These are phyloP conservation scores for Dicyrtomina minuta DNA, from an alignment of 2,888 invertebrate species.

Conservation along the genomic window DNA sequence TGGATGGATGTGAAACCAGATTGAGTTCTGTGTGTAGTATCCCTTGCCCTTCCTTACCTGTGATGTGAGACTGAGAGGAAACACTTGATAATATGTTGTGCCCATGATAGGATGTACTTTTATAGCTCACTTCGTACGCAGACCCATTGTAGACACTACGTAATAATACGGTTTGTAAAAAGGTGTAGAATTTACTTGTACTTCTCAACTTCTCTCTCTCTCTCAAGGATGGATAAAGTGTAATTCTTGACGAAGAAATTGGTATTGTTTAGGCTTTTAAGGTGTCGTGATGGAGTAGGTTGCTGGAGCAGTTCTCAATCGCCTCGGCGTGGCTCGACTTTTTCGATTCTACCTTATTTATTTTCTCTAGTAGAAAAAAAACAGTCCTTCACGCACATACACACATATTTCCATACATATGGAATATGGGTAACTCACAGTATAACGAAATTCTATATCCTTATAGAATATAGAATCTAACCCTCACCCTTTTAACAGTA, in stretches of 20 bases:
- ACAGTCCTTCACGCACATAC: too few species aligned
- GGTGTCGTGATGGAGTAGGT: constrained; percentile 32
- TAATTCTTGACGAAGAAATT: constrained; percentile 32
- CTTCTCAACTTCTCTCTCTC: too few species aligned
- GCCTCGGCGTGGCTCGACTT: constrained; percentile 24
- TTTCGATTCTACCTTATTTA: background rate
- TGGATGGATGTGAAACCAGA: constrained; percentile 20
- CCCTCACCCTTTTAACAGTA: too few species aligned
- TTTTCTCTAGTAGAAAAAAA: too few species aligned
- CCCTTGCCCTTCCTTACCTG: too few species aligned
- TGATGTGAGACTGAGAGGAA: background rate
- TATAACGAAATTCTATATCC: too few species aligned
- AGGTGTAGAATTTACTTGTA: constrained; percentile 28
- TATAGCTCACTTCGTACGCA: constrained; percentile 20
- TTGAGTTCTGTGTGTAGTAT: background rate
- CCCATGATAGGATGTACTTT: constrained; percentile 27
- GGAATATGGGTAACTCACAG: too few species aligned
- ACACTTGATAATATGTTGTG: constrained; percentile 7
- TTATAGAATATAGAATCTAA: too few species aligned
- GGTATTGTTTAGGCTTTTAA: constrained; percentile 28
- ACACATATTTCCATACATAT: too few species aligned
- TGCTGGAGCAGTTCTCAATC: constrained; percentile 23
- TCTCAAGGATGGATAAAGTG: constrained; percentile 15
- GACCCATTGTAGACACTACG: background rate
- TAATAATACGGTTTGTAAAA: constrained; percentile 22